Percentiles rank a stretch among this genome's conserved stretches.
These are phyloP conservation scores for Coelogynopora nodosa DNA, from an alignment of 2,888 invertebrate species.

Conservation along the genomic window DNA sequence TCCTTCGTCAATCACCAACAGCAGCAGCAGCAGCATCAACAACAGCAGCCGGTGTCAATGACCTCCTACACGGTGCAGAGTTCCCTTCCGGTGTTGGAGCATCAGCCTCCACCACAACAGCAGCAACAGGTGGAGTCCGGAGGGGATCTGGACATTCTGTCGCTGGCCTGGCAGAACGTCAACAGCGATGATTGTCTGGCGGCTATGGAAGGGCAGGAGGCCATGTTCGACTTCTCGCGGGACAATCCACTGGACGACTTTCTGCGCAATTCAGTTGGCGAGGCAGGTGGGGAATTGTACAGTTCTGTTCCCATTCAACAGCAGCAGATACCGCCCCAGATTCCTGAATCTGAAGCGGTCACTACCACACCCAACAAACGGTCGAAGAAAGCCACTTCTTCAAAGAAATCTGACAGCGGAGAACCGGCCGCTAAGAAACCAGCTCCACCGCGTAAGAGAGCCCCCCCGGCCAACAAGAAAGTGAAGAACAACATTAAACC, in stretches of 20 bases:
- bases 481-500: not conserved
- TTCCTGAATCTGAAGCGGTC: not conserved
- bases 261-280: not conserved
- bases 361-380: not conserved
- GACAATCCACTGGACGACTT: not conserved
- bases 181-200: not conserved
- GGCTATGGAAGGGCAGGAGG: not conserved
- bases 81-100: not conserved
- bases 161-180: slow-evolving; percentile 33
- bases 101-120: not conserved
- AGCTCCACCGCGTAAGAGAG: not conserved
- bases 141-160: slow-evolving; percentile 33
- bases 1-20: not conserved
- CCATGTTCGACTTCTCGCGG: not conserved
- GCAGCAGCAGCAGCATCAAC: too few species aligned
- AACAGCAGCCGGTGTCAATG: slow-evolving; percentile 3
- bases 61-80: not conserved
- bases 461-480: not conserved
- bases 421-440: not conserved
- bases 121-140: not conserved
- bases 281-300: not conserved
- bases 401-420: not conserved
- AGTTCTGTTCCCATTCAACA: not conserved
- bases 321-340: too few species aligned
- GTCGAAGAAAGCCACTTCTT: not conserved